Evolutionary conservation across 2,888 invertebrate species (phyloP).

Genomic region (Chymomyza fuscimana): DNA sequence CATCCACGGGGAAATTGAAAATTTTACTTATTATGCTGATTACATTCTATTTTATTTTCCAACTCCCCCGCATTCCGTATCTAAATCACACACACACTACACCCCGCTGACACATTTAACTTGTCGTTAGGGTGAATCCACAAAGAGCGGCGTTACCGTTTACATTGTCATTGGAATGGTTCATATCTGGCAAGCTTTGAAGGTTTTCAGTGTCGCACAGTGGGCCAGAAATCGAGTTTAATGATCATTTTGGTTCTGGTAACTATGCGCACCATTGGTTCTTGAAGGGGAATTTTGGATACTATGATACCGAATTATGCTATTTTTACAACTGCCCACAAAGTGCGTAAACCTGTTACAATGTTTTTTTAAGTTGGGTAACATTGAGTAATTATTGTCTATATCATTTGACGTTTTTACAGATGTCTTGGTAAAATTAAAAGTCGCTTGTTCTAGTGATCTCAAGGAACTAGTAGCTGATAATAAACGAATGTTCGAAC

Average conservation of each 20-base stretch:
- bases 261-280: no score
- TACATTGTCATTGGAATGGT: neutral
- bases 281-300: no score
- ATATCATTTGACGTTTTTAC: no score
- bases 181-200: neutral
- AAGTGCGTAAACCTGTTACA: no score
- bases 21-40: conserved; percentile 67
- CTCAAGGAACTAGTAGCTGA: no score
- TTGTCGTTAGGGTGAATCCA: conserved; percentile 72
- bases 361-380: no score
- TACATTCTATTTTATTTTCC: conserved; percentile 59
- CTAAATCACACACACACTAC: neutral
- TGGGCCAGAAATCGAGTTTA: neutral
- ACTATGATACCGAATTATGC: no score
- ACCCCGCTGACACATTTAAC: conserved; percentile 53
- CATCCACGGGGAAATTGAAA: conserved; percentile 50
- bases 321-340: no score
- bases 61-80: conserved; percentile 7
- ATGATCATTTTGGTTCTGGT: neutral
- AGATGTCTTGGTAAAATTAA: no score
- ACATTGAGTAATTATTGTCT: no score
- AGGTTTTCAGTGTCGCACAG: neutral
- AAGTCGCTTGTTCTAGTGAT: no score
- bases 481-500: no score
- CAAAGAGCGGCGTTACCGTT: conserved; percentile 47